Conservation (phyloP, 2,797 vertebrate genomes). For the Schizopygopsis pylzovi region DNA sequence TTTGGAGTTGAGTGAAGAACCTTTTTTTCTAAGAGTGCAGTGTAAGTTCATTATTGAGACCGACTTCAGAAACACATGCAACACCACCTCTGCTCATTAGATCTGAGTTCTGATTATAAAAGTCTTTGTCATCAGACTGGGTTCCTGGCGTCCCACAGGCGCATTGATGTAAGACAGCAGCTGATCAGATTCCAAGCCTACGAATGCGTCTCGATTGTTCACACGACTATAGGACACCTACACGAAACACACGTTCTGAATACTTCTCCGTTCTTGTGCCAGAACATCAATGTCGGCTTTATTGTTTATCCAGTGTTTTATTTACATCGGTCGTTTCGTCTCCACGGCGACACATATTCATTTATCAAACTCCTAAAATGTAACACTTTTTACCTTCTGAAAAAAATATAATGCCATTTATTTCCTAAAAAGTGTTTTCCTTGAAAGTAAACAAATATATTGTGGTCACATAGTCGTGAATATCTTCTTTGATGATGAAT, state of each 20-base stretch:
- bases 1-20: too few relatives aligned
- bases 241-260: conserved; percentile 7
- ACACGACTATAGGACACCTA: conserved; percentile 27
- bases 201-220: conserved; percentile 12
- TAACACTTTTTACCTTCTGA: not conserved
- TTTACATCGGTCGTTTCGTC: too few relatives aligned
- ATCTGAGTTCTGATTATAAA: not conserved
- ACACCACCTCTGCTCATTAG: too few relatives aligned
- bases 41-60: not conserved
- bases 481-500: not conserved
- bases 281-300: not conserved
- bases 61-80: not conserved
- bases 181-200: conserved; percentile 58
- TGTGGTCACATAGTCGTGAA: not conserved
- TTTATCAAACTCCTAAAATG: too few relatives aligned
- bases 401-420: not conserved
- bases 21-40: not conserved
- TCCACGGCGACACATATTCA: too few relatives aligned
- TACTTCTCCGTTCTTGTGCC: not conserved
- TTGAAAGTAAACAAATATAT: too few relatives aligned
- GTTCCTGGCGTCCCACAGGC: not conserved
- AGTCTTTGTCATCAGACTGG: conserved; percentile 9
- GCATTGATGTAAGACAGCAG: not conserved
- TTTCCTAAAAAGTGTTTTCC: not conserved
- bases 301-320: too few relatives aligned